Conservation (phyloP, 2,888 invertebrate genomes). For the Eupithecia subfuscata region DNA sequence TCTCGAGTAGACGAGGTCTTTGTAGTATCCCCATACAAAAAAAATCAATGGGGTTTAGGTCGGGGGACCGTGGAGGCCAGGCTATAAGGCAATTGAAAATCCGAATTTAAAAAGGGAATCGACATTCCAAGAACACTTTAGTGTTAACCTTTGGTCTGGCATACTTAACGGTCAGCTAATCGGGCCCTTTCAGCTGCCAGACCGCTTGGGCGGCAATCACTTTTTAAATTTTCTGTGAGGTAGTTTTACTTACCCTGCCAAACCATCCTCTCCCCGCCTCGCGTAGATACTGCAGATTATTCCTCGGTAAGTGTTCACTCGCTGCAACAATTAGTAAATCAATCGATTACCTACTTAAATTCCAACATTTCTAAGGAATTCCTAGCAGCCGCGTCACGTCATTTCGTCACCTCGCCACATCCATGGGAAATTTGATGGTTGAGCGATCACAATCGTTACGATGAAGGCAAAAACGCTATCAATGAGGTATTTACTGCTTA, state of each 20-base stretch:
- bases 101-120: no score
- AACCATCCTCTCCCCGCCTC: conserved; percentile 95
- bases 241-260: conserved; percentile 83
- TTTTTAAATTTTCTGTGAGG: no score
- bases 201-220: no score
- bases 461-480: conserved; percentile 40
- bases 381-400: conserved; percentile 30
- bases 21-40: no score
- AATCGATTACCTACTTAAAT: conserved; percentile 43
- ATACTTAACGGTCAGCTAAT: no score
- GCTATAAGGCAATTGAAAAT: no score
- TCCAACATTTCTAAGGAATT: not conserved
- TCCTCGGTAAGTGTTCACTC: conserved; percentile 87
- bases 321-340: conserved; percentile 55
- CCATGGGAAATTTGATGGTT: conserved; percentile 56
- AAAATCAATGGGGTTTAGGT: no score
- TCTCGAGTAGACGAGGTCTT: no score
- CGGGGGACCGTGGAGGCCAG: no score
- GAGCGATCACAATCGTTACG: conserved; percentile 52
- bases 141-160: no score
- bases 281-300: conserved; percentile 90
- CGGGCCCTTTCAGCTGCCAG: no score
- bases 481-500: conserved; percentile 9
- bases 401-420: conserved; percentile 34
- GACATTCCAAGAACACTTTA: no score